Evolutionary conservation across 92 coral and sea anemone genomes (phyloP).

Genomic region (Epizoanthus scotinus): DNA sequence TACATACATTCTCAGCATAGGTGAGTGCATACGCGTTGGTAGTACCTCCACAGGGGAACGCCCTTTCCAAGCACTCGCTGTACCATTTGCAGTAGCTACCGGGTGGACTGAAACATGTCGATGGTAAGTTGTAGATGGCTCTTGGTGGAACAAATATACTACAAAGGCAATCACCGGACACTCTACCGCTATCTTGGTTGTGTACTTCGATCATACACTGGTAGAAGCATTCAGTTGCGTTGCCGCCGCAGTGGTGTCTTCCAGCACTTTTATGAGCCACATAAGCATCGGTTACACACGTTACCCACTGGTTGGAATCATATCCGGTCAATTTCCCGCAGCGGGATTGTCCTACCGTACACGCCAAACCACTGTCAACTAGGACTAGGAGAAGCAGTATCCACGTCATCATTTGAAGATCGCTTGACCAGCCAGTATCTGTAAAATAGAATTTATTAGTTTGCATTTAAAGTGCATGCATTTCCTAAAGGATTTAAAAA

Average conservation of each 20-base stretch:
- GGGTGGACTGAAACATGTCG: slow-evolving; percentile 49
- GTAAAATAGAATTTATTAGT: neutral
- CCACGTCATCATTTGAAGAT: neutral
- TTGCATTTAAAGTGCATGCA: too few species aligned
- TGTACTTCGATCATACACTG: slow-evolving; percentile 48
- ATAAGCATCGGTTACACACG: slow-evolving; percentile 24
- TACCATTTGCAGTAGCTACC: slow-evolving; percentile 75
- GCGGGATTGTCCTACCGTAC: neutral
- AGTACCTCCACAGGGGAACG: slow-evolving; percentile 49
- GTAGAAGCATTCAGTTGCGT: slow-evolving; percentile 42
- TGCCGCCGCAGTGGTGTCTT: neutral
- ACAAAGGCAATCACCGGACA: slow-evolving; percentile 39
- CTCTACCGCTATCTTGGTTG: slow-evolving; percentile 11
- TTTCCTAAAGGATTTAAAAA: too few species aligned
- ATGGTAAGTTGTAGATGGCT: slow-evolving; percentile 13
- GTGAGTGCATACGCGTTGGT: slow-evolving; percentile 56
- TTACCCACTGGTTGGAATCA: slow-evolving; percentile 34
- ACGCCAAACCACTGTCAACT: neutral
- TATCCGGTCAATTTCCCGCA: slow-evolving; percentile 1
- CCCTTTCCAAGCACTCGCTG: slow-evolving; percentile 63
- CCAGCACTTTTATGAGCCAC: neutral
- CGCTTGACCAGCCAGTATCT: neutral
- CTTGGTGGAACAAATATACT: neutral
- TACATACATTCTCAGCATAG: slow-evolving; percentile 67
- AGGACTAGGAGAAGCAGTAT: neutral